These are phyloP conservation scores for Eumacrocentrus americanus DNA, from an alignment of 2,888 invertebrate genomes.

Conservation along the genomic window DNA sequence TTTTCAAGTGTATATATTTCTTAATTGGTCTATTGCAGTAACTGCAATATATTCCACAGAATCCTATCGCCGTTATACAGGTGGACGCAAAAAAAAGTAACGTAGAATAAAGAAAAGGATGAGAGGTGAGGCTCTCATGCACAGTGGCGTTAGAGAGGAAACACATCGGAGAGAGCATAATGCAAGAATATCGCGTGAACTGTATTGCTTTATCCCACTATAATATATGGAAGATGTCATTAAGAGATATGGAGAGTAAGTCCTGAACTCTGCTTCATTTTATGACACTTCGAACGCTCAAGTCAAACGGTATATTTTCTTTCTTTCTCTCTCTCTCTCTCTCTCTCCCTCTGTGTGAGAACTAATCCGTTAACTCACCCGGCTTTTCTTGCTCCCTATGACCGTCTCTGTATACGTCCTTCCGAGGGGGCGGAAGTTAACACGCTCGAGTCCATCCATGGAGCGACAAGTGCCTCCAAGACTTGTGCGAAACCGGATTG, in stretches of 20 bases:
- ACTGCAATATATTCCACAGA: too few species aligned
- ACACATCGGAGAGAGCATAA: background rate
- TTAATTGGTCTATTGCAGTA: too few species aligned
- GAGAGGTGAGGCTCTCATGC: background rate
- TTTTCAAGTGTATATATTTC: too few species aligned
- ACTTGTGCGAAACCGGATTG: background rate
- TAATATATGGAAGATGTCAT: background rate
- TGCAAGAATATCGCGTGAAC: background rate
- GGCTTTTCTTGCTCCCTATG: background rate
- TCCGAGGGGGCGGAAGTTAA: conserved; percentile 20
- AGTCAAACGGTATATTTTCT: conserved; percentile 32
- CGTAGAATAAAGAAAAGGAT: too few species aligned
- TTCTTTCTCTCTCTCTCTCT: conserved; percentile 6
- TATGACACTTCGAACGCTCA: background rate
- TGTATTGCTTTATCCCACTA: background rate
- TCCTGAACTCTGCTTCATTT: too few species aligned
- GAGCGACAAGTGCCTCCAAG: background rate
- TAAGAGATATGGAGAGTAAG: background rate
- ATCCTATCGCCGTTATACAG: too few species aligned
- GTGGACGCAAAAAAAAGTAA: background rate
- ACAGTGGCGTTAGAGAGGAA: background rate
- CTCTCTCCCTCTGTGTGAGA: background rate
- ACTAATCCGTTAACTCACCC: conserved; percentile 30
- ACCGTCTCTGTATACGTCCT: background rate
- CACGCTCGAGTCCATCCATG: background rate